Evolutionary conservation across 2,113 vertebrate species (phyloP), one percentile per base, ranked within the genome.

Genomic region (Corythoichthys haematopterus): DNA sequence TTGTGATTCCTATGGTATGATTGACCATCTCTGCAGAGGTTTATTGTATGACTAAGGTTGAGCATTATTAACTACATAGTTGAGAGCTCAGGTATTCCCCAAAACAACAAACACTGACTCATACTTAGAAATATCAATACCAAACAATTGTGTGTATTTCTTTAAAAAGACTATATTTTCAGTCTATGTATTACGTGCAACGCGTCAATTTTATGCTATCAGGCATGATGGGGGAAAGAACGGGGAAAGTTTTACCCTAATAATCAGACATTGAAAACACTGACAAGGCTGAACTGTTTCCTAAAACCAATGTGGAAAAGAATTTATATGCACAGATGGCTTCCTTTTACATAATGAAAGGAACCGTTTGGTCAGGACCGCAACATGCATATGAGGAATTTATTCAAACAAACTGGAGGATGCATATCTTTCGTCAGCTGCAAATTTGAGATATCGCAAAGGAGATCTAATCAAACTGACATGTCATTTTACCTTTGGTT

Each of bases 361-460:
- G 66, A 80, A 72, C 79, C 68, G 76, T 75, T 70, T 72, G 64
- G 75, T 78, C 80, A 73, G 80, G 84, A 79, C 78, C 80, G 79
- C 82, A 76, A 76, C 84, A 86, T 90, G 81, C 74, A 72, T 77
- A 76, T 69, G 68, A 80, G 75, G 83, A 86, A 80, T 79, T 71
- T 76, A 81, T 80, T 71, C 86, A 89, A 90, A 84, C 85, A 88
- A 90, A 90, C 69, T 77, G 71, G 78, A 81, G 77, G 82, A 87
- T 88, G 78, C 76, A 83, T 85, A 82, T 50, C 80, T 58, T 88
- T 88, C 86, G 80, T 80, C 85, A 88, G 86, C 82, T 77, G 9
- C 84, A 82, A 87, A 88, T 80, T 77, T 56, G 43, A 62, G 78
- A 82, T 38, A 63, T 84, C 87, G 89, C 78, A 75, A 80, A 88